Evolutionary conservation across 2,797 vertebrate species (phyloP), one percentile per base, ranked within the genome.

Genomic region (Acrocephalus scirpaceus): DNA sequence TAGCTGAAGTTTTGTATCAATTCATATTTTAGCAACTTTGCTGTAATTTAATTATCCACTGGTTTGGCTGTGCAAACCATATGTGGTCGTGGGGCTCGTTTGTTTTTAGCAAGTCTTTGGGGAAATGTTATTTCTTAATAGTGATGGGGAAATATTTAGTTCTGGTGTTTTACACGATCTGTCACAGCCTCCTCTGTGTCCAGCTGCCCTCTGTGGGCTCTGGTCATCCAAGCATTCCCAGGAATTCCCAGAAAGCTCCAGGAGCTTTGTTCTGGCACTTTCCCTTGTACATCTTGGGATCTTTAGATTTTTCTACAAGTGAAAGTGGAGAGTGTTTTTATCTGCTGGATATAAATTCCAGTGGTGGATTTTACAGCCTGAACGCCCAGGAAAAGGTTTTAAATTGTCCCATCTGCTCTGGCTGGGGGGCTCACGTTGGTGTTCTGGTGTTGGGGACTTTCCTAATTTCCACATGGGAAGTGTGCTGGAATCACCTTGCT

Each of bases 21-120:
- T 98, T 98, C 97, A 97, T 98, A 98, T 98, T 98, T 98, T 98
- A 98, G 98, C 98, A 98, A 98, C 98, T 98, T 98, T 98, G 87
- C 98, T 98, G 98, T 98, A 98, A 98, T 98, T 98, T 98, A 98
- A 98, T 99, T 98, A 98, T 95, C 96, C 97, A 42, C 97, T 42
- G 54, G 97, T 98, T 98, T 75, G 85, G 95, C 97, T 97, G 88
- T n/a, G 64, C 79, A 53, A 90, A 92, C 90, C 94, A 71, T 96
- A 80, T 78, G 87, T 67, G 81, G 80, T 51, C 23, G 11, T 15
- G 58, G 7, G 23, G 62, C 48, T 71, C 2, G n/a, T 71, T 95
- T 67, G 70, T 53, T 30, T 71, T 42, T 3, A 13, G 71, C 53
- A 0, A 7, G 36, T 19, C 91, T 88, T 67, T 48, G 4, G 93